Conservation (phyloP, 2,888 invertebrate genomes). For the Agrotis ipsilon region DNA sequence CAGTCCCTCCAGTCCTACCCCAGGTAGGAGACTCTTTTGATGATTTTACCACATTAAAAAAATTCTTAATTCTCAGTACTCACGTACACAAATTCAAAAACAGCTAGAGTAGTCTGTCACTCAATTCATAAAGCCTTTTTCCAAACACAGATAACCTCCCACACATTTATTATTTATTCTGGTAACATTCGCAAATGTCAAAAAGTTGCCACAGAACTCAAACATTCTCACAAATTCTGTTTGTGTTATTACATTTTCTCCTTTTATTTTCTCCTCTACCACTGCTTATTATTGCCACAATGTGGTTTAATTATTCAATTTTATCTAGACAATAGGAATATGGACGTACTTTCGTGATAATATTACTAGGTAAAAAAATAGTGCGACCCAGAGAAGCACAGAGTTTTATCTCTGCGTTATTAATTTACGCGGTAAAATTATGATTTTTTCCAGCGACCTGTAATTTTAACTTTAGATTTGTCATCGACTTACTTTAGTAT, state of each 20-base stretch:
- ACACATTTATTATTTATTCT: not conserved
- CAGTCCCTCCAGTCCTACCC: no score
- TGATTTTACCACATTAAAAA: no score
- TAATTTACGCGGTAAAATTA: no score
- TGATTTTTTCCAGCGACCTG: no score
- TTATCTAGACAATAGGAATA: conserved; percentile 1
- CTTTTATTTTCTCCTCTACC: conserved; percentile 38
- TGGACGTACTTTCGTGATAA: not conserved
- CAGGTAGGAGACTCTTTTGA: no score
- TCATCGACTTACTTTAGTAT: no score
- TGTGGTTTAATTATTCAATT: conserved; percentile 49
- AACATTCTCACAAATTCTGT: conserved; percentile 29
- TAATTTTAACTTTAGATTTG: no score
- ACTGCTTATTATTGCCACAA: conserved; percentile 42
- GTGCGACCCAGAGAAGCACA: no score
- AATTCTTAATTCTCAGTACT: not conserved
- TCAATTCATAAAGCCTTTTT: not conserved
- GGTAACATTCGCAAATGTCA: conserved; percentile 27
- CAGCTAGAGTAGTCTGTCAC: not conserved
- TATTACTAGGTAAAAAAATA: no score
- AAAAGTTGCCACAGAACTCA: conserved; percentile 7
- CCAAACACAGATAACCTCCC: not conserved
- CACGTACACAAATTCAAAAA: not conserved
- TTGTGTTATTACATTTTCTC: conserved; percentile 39
- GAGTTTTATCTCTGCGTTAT: no score